Percentiles rank a stretch among this genome's conserved stretches.
Conservation (phyloP, 2,888 invertebrate genomes). For the Theretra japonica region DNA sequence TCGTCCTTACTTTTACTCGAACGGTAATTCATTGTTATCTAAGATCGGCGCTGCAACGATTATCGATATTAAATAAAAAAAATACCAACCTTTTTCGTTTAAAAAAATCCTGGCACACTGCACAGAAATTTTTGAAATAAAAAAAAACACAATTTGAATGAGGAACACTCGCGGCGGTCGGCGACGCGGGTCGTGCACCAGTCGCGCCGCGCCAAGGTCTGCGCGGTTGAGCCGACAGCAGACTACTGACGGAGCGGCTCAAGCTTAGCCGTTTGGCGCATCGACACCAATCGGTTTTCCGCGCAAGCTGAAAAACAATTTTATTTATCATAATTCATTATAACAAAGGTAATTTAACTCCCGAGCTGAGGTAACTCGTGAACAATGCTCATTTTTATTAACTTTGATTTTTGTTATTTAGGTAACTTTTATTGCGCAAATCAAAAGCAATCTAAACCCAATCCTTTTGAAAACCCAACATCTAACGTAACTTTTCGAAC, state of each 20-base stretch:
- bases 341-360: constrained; percentile 46
- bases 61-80: constrained; percentile 41
- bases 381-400: neutral
- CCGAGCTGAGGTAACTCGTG: constrained; percentile 31
- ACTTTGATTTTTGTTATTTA: neutral
- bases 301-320: constrained; percentile 50
- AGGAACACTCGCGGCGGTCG: constrained; percentile 68
- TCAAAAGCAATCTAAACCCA: too few relatives aligned
- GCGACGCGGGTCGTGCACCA: constrained; percentile 35
- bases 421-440: too few relatives aligned
- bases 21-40: constrained; percentile 46
- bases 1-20: constrained; percentile 47
- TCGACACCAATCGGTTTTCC: constrained; percentile 30
- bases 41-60: constrained; percentile 39
- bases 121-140: constrained; percentile 62
- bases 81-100: constrained; percentile 62
- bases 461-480: too few relatives aligned
- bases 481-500: too few relatives aligned
- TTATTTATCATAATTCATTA: constrained; percentile 56
- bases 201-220: constrained; percentile 47
- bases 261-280: constrained; percentile 26
- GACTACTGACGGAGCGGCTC: constrained; percentile 55
- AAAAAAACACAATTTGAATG: constrained; percentile 64
- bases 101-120: constrained; percentile 69
- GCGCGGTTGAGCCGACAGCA: constrained; percentile 68